Base-by-base conservation (phyloP, 1,140 invertebrate genomes). In the Diorhabda sublineata region DNA sequence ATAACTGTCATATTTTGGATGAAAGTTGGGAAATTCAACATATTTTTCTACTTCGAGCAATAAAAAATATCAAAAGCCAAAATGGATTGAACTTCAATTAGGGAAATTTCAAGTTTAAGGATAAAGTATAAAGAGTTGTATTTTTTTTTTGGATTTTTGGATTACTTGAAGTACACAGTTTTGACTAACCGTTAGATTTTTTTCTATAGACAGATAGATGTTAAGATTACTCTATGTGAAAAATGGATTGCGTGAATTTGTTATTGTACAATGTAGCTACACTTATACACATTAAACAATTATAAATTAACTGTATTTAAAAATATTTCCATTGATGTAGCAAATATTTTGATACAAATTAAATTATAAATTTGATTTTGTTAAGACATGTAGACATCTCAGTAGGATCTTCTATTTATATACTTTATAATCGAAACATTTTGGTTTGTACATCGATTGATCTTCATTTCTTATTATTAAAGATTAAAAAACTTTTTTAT, bases 141-240 rank as follows among this genome's bases (percentile, higher is more conserved):
- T 52, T 52, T 52, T 52, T 52, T 52, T 52, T 52, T 52, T 52
- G 47, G 47, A 52, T 52, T 52, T 52, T 52, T 52, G 47, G 47
- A 52, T 52, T 52, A 52, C 47, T 52, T 52, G 47, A 52, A 52
- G 47, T n/a, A 52, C 47, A n/a, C 47, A 52, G 47, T 52, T 52
- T 52, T 52, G 47, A 52, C 47, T 52, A 26, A 52, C 47, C 61
- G 71, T 72, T 72, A 72, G 71, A 72, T 72, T 72, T 72, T 72
- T 70, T 64, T 57, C 42, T 61, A 61, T 61, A 26, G 52, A 65
- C 58, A 45, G 59, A 44, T 52, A 62, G 61, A 62, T 67, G 65
- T 61, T 61, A 61, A 26, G n/a, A 67, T 8, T 43, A 26, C 26
- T 26, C 11, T 60, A 41, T 67, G 65, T 67, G 65, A 67, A 67